Evolutionary conservation across 2,888 invertebrate species (phyloP).

Genomic region (Callosobruchus maculatus): DNA sequence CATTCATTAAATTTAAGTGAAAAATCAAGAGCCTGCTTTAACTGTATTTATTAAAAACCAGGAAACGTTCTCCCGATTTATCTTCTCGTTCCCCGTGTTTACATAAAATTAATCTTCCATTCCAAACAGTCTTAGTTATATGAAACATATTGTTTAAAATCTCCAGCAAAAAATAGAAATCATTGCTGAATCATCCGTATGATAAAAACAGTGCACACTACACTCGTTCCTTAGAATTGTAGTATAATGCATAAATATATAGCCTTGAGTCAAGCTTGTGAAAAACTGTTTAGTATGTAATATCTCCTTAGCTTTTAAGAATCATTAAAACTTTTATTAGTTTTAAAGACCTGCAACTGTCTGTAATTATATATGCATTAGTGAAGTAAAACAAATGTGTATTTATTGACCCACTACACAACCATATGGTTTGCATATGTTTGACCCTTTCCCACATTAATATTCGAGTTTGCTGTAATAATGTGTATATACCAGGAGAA

Average conservation of each 20-base stretch:
- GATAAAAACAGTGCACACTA: background rate
- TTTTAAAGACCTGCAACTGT: background rate
- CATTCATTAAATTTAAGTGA: no score
- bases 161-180: background rate
- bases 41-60: no score
- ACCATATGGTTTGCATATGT: background rate
- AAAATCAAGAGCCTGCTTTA: no score
- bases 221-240: background rate
- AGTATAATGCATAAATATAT: background rate
- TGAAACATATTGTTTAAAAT: background rate
- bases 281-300: background rate
- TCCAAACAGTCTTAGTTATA: no score
- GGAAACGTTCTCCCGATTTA: no score
- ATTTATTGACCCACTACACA: background rate
- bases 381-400: background rate
- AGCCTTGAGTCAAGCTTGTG: background rate
- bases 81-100: no score
- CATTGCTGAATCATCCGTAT: constrained; percentile 2
- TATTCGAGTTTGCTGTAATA: background rate
- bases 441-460: background rate
- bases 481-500: no score
- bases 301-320: background rate
- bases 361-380: background rate
- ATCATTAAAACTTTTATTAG: background rate
- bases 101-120: no score